Conservation (phyloP, 2,797 vertebrate genomes). For the Cirrhinus mrigala region DNA sequence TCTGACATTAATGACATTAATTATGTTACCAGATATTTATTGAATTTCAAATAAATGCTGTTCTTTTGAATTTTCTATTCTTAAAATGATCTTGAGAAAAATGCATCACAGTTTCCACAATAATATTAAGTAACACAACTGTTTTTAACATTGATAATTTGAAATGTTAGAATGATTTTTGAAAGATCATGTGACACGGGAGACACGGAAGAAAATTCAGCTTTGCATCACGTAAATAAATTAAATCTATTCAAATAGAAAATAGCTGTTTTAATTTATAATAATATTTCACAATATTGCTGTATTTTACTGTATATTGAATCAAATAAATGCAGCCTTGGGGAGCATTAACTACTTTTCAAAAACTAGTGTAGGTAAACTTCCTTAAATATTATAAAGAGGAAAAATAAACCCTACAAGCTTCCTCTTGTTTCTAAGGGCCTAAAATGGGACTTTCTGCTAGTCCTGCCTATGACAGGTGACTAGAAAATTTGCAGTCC, state of each 20-base stretch:
- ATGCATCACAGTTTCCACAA: too few species aligned
- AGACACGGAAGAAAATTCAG: too few species aligned
- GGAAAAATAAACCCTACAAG: neutral
- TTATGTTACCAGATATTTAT: too few species aligned
- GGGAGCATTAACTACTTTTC: neutral
- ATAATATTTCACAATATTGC: neutral
- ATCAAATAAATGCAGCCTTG: neutral
- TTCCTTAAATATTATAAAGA: neutral
- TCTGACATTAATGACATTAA: too few species aligned
- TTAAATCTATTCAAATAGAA: neutral
- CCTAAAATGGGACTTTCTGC: neutral
- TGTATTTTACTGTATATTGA: neutral
- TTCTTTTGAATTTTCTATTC: too few species aligned
- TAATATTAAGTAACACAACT: neutral
- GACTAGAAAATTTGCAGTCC: neutral
- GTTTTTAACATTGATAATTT: neutral
- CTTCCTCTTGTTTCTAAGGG: neutral
- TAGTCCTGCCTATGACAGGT: neutral
- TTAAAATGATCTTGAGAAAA: too few species aligned
- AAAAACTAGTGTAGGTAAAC: neutral
- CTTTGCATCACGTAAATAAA: neutral
- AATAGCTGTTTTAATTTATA: neutral
- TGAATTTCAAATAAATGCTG: too few species aligned
- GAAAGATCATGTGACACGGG: neutral
- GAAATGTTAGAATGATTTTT: neutral